Percentiles rank a stretch among this genome's conserved stretches.
Evolutionary conservation across 2,888 invertebrate genomes (phyloP).

Genomic region (Zygogramma bicolorata): DNA sequence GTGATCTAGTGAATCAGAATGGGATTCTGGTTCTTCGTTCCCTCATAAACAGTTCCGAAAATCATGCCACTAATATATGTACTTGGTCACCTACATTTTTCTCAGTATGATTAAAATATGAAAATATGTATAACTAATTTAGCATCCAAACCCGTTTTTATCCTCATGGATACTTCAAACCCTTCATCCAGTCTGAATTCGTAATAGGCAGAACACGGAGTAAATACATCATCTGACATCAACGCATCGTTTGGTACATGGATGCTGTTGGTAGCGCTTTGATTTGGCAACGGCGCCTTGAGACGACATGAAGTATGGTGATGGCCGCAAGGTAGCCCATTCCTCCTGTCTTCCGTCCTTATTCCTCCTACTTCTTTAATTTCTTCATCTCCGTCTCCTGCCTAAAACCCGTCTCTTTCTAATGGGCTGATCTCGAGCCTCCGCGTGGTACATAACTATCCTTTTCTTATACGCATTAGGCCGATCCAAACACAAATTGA

Average conservation of each 20-base stretch:
- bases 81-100: too few relatives aligned
- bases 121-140: too few relatives aligned
- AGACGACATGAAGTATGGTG: conserved; percentile 65
- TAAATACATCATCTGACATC: conserved; percentile 18
- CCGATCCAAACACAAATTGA: not conserved
- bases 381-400: conserved; percentile 36
- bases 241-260: not conserved
- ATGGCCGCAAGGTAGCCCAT: conserved; percentile 65
- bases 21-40: too few relatives aligned
- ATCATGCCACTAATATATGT: too few relatives aligned
- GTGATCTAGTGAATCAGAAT: too few relatives aligned
- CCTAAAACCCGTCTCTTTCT: conserved; percentile 37
- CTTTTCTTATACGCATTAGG: conserved; percentile 39
- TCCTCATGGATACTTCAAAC: too few relatives aligned
- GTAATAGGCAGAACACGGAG: too few relatives aligned
- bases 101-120: too few relatives aligned
- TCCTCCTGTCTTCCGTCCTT: conserved; percentile 57
- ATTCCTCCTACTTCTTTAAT: conserved; percentile 41
- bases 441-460: conserved; percentile 20
- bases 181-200: too few relatives aligned
- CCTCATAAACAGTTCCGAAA: too few relatives aligned
- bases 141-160: too few relatives aligned
- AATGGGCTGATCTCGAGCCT: not conserved
- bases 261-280: conserved; percentile 47
- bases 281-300: conserved; percentile 60